phyloP scores from a whole-genome alignment of 2,113 vertebrate species.

The Thryonomys swinderianus region DNA sequence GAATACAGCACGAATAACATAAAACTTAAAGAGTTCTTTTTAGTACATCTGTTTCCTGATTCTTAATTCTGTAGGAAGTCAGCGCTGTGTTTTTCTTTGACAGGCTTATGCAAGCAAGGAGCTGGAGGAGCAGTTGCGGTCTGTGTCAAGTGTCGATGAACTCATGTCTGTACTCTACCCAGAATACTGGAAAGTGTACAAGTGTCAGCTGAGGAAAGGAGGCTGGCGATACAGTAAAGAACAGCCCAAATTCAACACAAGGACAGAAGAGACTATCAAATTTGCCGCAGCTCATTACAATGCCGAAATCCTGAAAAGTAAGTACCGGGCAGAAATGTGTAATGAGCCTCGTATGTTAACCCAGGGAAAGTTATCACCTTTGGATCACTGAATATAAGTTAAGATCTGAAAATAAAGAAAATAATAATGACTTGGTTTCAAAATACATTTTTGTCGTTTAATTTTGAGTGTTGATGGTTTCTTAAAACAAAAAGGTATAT shows the following conservation, averaged over 20 bases:
- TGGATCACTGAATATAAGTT: neutral
- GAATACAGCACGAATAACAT: neutral
- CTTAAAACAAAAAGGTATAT: neutral
- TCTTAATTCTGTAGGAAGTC: constrained; percentile 40
- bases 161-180: constrained; percentile 97
- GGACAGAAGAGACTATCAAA: constrained; percentile 88
- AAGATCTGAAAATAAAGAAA: neutral
- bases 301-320: constrained; percentile 96
- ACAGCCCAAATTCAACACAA: constrained; percentile 80
- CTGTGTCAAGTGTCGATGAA: constrained; percentile 96
- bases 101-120: constrained; percentile 91
- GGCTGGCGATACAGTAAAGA: constrained; percentile 85
- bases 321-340: constrained; percentile 66
- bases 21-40: neutral
- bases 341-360: neutral
- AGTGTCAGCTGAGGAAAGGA: constrained; percentile 92
- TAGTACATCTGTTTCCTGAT: neutral
- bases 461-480: neutral
- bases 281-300: constrained; percentile 95
- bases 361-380: neutral
- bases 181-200: constrained; percentile 95
- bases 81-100: constrained; percentile 73
- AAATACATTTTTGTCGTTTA: neutral
- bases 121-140: constrained; percentile 94
- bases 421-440: neutral